A percentile compares a stretch with the other conserved stretches of the same genome.
These are phyloP conservation scores for Dasypogon diadema DNA, from an alignment of 2,888 invertebrate genomes.

Conservation along the genomic window DNA sequence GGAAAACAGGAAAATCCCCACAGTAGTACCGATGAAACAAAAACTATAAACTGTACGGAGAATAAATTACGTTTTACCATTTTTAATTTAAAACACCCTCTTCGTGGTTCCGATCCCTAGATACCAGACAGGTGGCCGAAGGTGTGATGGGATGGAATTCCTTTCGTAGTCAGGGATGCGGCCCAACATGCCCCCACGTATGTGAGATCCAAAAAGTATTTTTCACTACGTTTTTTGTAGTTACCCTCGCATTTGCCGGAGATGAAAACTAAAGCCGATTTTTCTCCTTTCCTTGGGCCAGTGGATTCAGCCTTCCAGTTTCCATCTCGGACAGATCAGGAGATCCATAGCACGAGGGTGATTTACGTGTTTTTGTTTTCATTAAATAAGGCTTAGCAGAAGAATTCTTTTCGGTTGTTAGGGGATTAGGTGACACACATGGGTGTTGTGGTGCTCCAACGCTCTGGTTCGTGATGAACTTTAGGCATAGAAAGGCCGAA, in stretches of 20 bases:
- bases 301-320: not conserved
- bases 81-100: conserved; percentile 44
- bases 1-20: not conserved
- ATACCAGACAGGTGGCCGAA: conserved; percentile 16
- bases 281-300: not conserved
- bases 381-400: conserved; percentile 49
- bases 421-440: conserved; percentile 48
- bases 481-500: not conserved
- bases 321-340: not conserved
- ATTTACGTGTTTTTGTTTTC: conserved; percentile 51
- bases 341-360: not conserved
- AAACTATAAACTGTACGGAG: conserved; percentile 45
- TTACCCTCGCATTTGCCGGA: not conserved
- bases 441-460: not conserved
- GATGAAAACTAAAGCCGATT: conserved; percentile 50
- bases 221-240: not conserved
- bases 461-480: conserved; percentile 12
- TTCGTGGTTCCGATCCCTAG: not conserved
- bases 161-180: not conserved
- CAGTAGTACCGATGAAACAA: not conserved
- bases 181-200: conserved; percentile 4
- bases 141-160: conserved; percentile 18
- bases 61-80: conserved; percentile 48
- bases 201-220: conserved; percentile 23
- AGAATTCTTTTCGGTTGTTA: conserved; percentile 47